phyloP scores from a whole-genome alignment of 2,888 invertebrate species.

The Chaitophorus viminalis region DNA sequence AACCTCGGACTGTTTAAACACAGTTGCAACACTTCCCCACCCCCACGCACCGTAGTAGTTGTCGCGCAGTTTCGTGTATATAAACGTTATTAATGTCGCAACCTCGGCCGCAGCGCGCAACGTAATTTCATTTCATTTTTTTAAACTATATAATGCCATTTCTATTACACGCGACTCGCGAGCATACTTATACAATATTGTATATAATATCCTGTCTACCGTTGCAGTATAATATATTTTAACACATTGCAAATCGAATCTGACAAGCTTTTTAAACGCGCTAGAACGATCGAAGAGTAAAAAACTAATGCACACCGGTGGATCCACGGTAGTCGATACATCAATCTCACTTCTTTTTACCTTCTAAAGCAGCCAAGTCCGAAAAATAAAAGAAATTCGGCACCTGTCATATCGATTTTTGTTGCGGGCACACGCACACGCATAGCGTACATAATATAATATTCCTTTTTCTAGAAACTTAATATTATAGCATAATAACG shows the following conservation, averaged over 20 bases:
- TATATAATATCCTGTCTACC: background rate
- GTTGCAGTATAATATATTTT: background rate
- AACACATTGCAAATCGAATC: background rate
- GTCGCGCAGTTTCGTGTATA: constrained; percentile 6
- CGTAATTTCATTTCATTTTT: constrained; percentile 43
- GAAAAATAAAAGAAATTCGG: background rate
- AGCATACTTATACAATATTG: background rate
- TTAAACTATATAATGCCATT: constrained; percentile 25
- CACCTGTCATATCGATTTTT: background rate
- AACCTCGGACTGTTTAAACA: constrained; percentile 55
- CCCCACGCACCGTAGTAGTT: constrained; percentile 12
- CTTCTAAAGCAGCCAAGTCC: background rate
- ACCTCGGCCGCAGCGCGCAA: constrained; percentile 27
- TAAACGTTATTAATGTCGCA: constrained; percentile 24
- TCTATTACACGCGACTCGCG: constrained; percentile 28
- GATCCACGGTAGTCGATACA: background rate
- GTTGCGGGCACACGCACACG: background rate
- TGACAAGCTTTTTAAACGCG: background rate
- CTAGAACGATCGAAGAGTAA: background rate
- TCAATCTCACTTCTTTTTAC: background rate
- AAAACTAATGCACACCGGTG: background rate
- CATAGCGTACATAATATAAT: background rate
- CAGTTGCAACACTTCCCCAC: constrained; percentile 51
- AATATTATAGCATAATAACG: background rate
- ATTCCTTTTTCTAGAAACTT: constrained; percentile 27